Base-by-base conservation (phyloP, 2,888 invertebrate species). In the Heliconius ismenius region DNA sequence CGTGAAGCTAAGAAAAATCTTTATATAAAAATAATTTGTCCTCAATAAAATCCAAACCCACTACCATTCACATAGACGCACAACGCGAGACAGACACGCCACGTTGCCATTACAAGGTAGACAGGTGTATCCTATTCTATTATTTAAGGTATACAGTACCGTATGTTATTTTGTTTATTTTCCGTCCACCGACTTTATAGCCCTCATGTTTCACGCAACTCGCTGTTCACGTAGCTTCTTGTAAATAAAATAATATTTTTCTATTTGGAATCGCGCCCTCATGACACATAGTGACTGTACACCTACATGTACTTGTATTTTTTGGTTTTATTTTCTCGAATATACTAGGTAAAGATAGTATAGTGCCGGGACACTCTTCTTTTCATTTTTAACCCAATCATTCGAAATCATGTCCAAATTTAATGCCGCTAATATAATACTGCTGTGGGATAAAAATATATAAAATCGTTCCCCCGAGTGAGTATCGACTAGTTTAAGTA, bases 121-220 rank as follows among this genome's bases (percentile, higher is more conserved):
- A 24, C 11, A 13, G 24, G 15, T 62, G 13, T 62, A 15, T 26
- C 4, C 63, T 32, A 9, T 64, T 18, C 18, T 63, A 63, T 28
- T 64, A 64, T 64, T 64, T 64, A 28, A 21, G 26, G 26, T 26
- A 4, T 26, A 64, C 4, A 32, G 28, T 15, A n/a, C 36, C 13
- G 13, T 39, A 65, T 36, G n/a, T 65, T 32, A n/a, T n/a, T 39
- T 39, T 65, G 11, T 65, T 65, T 65, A 67, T 24, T 67, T 67
- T 39, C 43, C 24, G 67, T 39, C 67, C n/a, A 64, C 36, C 36
- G n/a, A 43, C 67, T 67, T 67, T 39, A 67, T 67, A 26, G 67
- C 67, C 2, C 39, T 15, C 39, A 67, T 67, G 67, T 43, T 43
- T 39, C 67, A 67, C 67, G 39, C 67, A 43, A 67, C 15, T 43